phyloP scores from a whole-genome alignment of 2,113 vertebrate species.

The Trachemys scripta region DNA sequence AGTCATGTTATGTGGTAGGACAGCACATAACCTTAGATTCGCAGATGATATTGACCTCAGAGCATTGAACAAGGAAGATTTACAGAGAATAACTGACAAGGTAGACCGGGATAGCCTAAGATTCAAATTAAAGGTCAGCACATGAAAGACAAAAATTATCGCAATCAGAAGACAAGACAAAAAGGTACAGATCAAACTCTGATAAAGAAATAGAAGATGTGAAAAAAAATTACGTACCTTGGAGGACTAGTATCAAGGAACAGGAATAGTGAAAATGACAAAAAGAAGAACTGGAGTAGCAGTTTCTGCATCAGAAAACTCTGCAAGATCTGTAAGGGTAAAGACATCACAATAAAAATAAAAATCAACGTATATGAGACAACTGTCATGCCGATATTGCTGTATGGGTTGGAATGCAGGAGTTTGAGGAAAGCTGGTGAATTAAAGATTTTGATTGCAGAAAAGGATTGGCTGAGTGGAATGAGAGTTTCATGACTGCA shows the following conservation, averaged over 20 bases:
- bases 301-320: neutral
- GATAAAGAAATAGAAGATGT: neutral
- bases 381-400: neutral
- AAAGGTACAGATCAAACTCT: neutral
- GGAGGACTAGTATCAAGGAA: neutral
- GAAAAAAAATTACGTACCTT: neutral
- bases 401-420: neutral
- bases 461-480: neutral
- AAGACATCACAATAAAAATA: neutral
- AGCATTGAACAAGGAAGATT: neutral
- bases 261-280: neutral
- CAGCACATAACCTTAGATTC: neutral
- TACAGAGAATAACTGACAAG: neutral
- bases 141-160: neutral
- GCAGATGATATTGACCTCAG: neutral
- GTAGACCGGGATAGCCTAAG: neutral
- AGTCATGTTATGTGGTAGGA: neutral
- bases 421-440: neutral
- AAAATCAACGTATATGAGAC: neutral
- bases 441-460: neutral
- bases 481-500: neutral
- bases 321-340: neutral
- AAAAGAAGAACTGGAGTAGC: neutral
- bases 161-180: neutral
- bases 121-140: neutral